Base-by-base conservation (phyloP, 2,113 vertebrate species). In the Cyanoderma ruficeps region DNA sequence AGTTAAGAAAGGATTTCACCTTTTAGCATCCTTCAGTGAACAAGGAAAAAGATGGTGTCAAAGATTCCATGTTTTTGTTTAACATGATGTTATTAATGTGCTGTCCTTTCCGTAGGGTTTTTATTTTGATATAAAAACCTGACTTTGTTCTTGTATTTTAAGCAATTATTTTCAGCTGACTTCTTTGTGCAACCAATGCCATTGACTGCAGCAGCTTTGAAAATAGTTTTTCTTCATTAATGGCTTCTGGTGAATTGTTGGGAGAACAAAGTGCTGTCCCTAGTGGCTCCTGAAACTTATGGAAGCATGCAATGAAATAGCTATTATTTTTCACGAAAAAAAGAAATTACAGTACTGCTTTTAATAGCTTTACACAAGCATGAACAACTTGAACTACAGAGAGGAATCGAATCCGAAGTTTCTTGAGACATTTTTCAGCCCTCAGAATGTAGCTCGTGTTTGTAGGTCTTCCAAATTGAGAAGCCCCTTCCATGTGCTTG, bases 151-250 rank as follows among this genome's bases (percentile, higher is more conserved):
- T 1, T 80, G 37, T 44, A 24, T 93, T 84, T 69, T 70, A 64
- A 86, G 46, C 35, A 68, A 50, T 91, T 86, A n/a, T 67, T 87
- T 96, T 90, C 41, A 55, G n/a, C 30, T 82, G 33, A 56, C 31
- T 69, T 94, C 63, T 49, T 42, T 72, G 70, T 91, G 79, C 50
- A 74, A 37, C 59, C 59, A 72, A 42, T 86, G n/a, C n/a, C 52
- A 55, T 61, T 82, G 88, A 37, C 52, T 89, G 75, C 53, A 57
- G 65, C 64, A 63, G 22, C 35, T 57, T 61, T 91, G 55, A 44
- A 81, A 76, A 91, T 27, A 57, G 41, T 81, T 89, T 94, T 92
- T 87, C 93, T 75, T 95, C 57, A 60, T 90, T 93, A 94, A 61
- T 2, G 2, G 41, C 55, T 90, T 89, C 50, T 83, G 39, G 60